Conservation (phyloP, 2,797 vertebrate genomes). For the Gymnoscopelus braueri region DNA sequence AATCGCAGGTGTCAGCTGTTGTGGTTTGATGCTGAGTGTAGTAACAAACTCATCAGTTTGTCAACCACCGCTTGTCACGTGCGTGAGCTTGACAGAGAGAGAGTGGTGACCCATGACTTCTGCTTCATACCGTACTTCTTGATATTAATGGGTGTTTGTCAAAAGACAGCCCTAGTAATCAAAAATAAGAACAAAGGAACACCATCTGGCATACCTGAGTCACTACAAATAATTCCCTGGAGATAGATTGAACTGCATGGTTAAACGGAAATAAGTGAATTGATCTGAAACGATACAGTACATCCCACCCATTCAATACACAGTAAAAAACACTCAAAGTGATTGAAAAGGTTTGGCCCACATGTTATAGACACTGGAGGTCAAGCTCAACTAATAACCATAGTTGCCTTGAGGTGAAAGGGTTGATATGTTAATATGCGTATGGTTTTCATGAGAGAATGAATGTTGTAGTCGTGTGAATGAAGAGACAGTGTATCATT, state of each 20-base stretch:
- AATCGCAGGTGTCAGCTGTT: slow-evolving; percentile 12
- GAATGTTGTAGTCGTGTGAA: slow-evolving; percentile 19
- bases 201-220: slow-evolving; percentile 6
- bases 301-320: slow-evolving; percentile 8
- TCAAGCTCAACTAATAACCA: not conserved
- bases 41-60: slow-evolving; percentile 31
- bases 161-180: slow-evolving; percentile 4
- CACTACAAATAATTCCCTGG: slow-evolving; percentile 12
- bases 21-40: slow-evolving; percentile 7
- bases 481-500: slow-evolving; percentile 48
- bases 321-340: slow-evolving; percentile 5
- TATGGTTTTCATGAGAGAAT: slow-evolving; percentile 27
- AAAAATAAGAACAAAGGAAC: not conserved
- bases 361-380: not conserved
- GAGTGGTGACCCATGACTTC: slow-evolving; percentile 1
- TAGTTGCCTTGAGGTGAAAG: slow-evolving; percentile 10
- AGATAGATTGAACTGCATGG: slow-evolving; percentile 17
- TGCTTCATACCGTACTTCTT: slow-evolving; percentile 20
- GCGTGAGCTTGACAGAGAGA: slow-evolving; percentile 17
- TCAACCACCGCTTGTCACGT: slow-evolving; percentile 9
- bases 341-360: slow-evolving; percentile 28
- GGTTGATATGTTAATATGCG: not conserved
- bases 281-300: not conserved
- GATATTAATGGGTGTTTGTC: not conserved
- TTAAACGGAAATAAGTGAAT: slow-evolving; percentile 5